Percentiles rank a stretch among this genome's conserved stretches.
phyloP scores from a whole-genome alignment of 2,797 vertebrate genomes.

The Urosaurus nigricauda region DNA sequence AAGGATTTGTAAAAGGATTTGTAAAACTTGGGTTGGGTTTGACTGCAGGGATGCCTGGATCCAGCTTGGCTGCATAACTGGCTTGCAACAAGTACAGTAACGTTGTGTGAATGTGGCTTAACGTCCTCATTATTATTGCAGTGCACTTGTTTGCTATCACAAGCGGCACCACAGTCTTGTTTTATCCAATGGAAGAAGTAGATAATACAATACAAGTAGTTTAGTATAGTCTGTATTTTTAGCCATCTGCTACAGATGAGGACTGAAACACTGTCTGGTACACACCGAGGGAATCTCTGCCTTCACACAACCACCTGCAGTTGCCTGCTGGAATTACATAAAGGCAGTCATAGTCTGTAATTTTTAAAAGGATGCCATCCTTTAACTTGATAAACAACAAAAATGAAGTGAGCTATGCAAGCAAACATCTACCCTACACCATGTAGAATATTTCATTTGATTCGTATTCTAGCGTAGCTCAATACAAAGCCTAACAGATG shows the following conservation, averaged over 20 bases:
- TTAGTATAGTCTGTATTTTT: neutral
- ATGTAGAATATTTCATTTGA: neutral
- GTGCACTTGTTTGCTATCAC: neutral
- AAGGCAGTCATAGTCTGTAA: neutral
- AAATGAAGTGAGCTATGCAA: too few relatives aligned
- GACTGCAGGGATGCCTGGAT: neutral
- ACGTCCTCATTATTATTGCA: neutral
- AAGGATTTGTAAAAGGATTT: neutral
- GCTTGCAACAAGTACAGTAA: neutral
- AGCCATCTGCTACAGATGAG: neutral
- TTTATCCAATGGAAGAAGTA: neutral
- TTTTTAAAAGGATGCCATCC: neutral
- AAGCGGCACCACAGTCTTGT: neutral
- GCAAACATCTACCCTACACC: too few relatives aligned
- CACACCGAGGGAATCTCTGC: neutral
- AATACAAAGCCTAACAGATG: too few relatives aligned
- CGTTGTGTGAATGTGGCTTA: neutral
- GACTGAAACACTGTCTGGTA: neutral
- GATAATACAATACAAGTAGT: neutral
- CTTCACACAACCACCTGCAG: neutral
- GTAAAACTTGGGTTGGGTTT: neutral
- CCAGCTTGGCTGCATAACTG: neutral
- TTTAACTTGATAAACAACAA: neutral
- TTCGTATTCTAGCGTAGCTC: neutral
- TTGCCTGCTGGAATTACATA: neutral